Conservation (phyloP, 2,888 invertebrate species). For the Eilema sororculum region DNA sequence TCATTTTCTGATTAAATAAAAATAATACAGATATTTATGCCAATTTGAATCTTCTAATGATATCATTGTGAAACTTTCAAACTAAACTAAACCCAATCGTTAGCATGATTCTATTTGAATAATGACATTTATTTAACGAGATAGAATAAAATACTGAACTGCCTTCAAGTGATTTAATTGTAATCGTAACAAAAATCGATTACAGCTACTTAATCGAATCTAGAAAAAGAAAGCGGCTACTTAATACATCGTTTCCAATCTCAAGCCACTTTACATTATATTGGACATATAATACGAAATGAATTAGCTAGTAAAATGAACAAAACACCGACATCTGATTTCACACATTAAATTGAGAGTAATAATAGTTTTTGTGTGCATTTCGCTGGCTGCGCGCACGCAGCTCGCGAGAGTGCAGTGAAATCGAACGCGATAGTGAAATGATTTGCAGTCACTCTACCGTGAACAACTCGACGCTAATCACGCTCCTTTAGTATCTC, state of each 20-base stretch:
- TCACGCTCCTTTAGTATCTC: conserved; percentile 20
- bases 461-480: conserved; percentile 47
- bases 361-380: conserved; percentile 48
- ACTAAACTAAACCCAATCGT: background rate
- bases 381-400: conserved; percentile 32
- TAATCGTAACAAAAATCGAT: background rate
- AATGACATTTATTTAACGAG: background rate
- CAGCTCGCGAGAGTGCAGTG: conserved; percentile 55
- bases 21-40: no score
- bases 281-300: background rate
- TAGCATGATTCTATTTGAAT: background rate
- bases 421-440: conserved; percentile 72
- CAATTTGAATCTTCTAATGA: background rate
- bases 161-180: background rate
- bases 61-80: background rate
- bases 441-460: conserved; percentile 56
- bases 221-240: background rate
- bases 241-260: background rate
- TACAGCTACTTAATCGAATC: background rate
- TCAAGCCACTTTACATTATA: background rate
- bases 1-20: no score
- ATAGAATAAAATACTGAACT: background rate
- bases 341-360: conserved; percentile 49
- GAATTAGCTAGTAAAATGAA: conserved; percentile 18
- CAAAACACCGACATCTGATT: conserved; percentile 27